A percentile compares a stretch with the other conserved stretches of the same genome.
Conservation (phyloP, 2,888 invertebrate genomes). For the Chrysolina oricalcia region DNA sequence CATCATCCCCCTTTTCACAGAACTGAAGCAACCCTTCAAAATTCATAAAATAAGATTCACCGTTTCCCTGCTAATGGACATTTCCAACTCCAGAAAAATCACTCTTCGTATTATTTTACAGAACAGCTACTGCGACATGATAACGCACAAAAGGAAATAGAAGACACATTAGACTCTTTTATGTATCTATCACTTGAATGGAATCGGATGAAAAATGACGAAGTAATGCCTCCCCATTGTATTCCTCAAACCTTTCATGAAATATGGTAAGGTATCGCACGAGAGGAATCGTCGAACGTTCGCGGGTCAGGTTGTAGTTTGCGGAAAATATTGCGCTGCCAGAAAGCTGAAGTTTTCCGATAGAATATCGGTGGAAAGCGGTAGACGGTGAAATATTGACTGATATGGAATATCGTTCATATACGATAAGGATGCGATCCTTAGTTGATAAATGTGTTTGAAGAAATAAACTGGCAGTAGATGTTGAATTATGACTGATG, state of each 20-base stretch:
- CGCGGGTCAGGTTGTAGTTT: slow-evolving; percentile 16
- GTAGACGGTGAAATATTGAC: slow-evolving; percentile 19
- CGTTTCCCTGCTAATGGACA: background rate
- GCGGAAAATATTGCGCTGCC: background rate
- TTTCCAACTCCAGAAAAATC: background rate
- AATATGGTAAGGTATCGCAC: background rate
- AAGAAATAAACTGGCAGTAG: background rate
- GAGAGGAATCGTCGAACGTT: slow-evolving; percentile 1
- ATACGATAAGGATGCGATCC: background rate
- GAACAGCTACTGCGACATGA: background rate
- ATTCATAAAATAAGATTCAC: background rate
- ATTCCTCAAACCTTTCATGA: background rate
- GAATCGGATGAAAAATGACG: slow-evolving; percentile 13
- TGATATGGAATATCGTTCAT: slow-evolving; percentile 5
- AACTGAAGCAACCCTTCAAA: background rate
- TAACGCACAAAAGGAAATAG: slow-evolving; percentile 3
- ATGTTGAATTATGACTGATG: background rate
- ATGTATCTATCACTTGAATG: slow-evolving; percentile 7
- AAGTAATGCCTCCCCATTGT: slow-evolving; percentile 2
- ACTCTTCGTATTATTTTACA: background rate
- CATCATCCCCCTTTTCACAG: no score
- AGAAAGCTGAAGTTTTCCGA: slow-evolving; percentile 12
- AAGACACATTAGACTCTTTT: background rate
- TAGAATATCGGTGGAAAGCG: slow-evolving; percentile 1
- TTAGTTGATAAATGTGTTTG: background rate